Evolutionary conservation across 2,888 invertebrate species (phyloP), one percentile per base, ranked within the genome.

Genomic region (Heliconius erato): DNA sequence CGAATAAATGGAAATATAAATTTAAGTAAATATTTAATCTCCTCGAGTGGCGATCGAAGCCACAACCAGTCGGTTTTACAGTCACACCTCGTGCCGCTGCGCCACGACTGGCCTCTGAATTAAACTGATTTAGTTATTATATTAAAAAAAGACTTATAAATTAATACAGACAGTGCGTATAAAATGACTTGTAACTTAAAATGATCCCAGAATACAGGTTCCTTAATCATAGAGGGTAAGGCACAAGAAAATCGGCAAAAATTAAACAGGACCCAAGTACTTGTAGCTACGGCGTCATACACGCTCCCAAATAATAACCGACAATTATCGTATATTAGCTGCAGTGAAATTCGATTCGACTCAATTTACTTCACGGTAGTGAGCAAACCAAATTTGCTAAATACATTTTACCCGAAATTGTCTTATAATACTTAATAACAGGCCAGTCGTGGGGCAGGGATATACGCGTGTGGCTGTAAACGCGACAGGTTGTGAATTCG

Each of bases 301-400:
- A 89, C 88, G 88, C 89, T 89, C 87, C 88, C 84, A 86, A 84
- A 87, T 89, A 90, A 91, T 89, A 87, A 89, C 89, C 88, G 85
- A 86, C 87, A 88, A 91, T 91, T 86, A 87, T 86, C 85, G 71
- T 80, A 78, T 79, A 85, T 85, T 84, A 86, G 79, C 82, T 83
- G 78, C 83, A 82, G 82, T 74, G 83, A 85, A 69, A 78, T 87
- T 86, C 86, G 86, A 88, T 88, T 85, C 85, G 87, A 88, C 88
- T 89, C 90, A 90, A 94, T 94, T 92, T 91, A 88, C 87, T 87
- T 90, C 90, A 92, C 92, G 89, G 92, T 91, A 92, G 86, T 88
- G 88, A 89, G 87, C 89, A 89, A 91, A 89, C 89, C 91, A 87
- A 91, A 91, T 92, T 91, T 89, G 90, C 88, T 91, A 92, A 91